Evolutionary conservation across 2,797 vertebrate species (phyloP), one percentile per base, ranked within the genome.

Genomic region (Vespertilio murinus): DNA sequence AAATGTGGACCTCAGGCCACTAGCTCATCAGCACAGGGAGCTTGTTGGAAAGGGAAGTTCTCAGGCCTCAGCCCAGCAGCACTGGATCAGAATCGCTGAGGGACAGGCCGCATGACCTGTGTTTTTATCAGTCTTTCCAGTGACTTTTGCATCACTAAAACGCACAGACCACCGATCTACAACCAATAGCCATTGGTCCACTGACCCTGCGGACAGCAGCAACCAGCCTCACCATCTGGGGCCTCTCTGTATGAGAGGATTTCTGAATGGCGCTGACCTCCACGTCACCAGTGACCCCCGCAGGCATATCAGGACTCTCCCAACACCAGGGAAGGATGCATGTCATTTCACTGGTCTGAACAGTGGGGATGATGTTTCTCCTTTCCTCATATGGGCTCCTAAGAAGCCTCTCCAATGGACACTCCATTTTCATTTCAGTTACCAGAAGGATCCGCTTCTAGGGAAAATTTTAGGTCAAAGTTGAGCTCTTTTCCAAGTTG

Each of bases 391-490:
- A 11, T 2, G n/a, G 38, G 23, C 14, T 75, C 52, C 79, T 54
- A 11, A 56, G 35, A 2, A 38, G 6, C 7, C 33, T 88, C 93
- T 85, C 17, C 22, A 38, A 40, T 2, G 49, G 61, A 4, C 23
- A 33, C 14, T 47, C 25, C 22, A 71, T 83, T 93, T 95, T 82
- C 30, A 86, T 59, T 86, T 84, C 22, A 79, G 23, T 28, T 65
- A 64, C 54, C 22, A 75, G 64, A 85, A 83, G 8, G 38, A 74
- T 90, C 28, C 88, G 90, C 88, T 78, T 59, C 79, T 69, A 88
- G 90, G 49, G 54, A 87, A 1, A 28, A 85, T 83, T 96, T 97
- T 7, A 74, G 56, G 94, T 84, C 54, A 93, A 84, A 95, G 45
- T 80, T 96, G 69, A 80, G 71, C 77, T 70, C 4, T 70, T 92